Conservation (phyloP, 2,797 vertebrate species). For the Hipposideros larvatus region DNA sequence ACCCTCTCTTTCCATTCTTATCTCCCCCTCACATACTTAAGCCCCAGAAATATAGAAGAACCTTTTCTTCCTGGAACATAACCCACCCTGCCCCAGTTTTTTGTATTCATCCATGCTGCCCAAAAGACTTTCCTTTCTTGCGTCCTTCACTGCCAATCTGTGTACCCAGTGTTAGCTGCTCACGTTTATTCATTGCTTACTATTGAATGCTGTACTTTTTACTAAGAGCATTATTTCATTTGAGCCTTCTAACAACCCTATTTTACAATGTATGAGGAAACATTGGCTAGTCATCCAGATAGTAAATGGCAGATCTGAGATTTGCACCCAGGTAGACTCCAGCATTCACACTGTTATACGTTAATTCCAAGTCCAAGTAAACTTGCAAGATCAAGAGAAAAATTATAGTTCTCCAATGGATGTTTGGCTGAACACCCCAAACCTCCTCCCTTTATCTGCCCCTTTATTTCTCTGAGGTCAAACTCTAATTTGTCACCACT, state of each 20-base stretch:
- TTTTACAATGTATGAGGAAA: slow-evolving; percentile 20
- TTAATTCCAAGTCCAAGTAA: not conserved
- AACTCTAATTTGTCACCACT: slow-evolving; percentile 7
- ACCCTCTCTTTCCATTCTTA: not conserved
- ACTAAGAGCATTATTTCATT: not conserved
- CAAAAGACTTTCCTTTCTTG: not conserved
- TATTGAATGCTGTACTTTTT: not conserved
- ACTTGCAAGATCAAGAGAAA: slow-evolving; percentile 42
- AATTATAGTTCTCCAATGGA: not conserved
- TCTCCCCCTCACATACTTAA: not conserved
- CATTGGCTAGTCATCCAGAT: not conserved
- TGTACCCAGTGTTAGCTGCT: not conserved
- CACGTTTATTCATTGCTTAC: not conserved
- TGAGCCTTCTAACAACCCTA: not conserved
- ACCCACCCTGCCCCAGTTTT: not conserved
- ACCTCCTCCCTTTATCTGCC: not conserved
- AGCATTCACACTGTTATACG: not conserved
- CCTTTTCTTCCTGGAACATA: not conserved
- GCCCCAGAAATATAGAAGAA: not conserved
- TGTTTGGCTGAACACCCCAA: not conserved
- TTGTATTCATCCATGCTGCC: not conserved
- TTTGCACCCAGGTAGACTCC: not conserved
- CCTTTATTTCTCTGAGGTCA: not conserved
- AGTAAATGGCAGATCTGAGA: not conserved
- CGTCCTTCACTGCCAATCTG: not conserved